Evolutionary conservation across 2,888 invertebrate genomes (phyloP), one percentile per base, ranked within the genome.

Genomic region (Tuta absoluta): DNA sequence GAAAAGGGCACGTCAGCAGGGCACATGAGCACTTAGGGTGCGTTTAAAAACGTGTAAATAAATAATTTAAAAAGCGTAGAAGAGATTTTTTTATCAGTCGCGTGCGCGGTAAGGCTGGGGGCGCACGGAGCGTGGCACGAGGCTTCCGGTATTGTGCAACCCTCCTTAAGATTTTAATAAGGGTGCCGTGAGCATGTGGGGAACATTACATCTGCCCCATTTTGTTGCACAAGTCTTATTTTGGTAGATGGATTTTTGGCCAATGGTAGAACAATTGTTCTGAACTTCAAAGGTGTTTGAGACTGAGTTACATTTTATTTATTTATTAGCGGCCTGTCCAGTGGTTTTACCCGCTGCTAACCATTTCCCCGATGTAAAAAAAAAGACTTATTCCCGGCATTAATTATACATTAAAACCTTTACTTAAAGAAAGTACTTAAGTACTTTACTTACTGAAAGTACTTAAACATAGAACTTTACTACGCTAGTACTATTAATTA

Each of bases 41-140:
- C 71, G 70, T 78, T 83, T 84, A 86, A 89, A 89, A 89, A 85
- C 76, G 75, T 83, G 69, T 82, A 82, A 82, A 79, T 82, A 83
- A 83, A 84, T 80, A 83, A 86, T 85, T 81, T 75, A 56, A 56
- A 56, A 56, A 56, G 69, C 58, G 79, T 89, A 51, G 49, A 33
- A 5, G 49, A 41, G 19, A 23, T 24, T 61, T 87, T 80, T 90
- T 90, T 84, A 76, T 69, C 65, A 72, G 68, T 84, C 89, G 87
- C 88, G 91, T 90, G 89, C 78, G 33, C 11, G 3, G 14, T 51
- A 23, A 56, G 17, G 33, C 75, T 67, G 73, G 76, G 81, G 79
- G 79, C 74, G 74, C 80, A 85, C 84, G 85, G 23, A 0, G 23
- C 82, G 82, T 78, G 74, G 76, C 79, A 73, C 75, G 77, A 17